Conservation (phyloP, 2,888 invertebrate genomes). For the Colletes collaris region DNA sequence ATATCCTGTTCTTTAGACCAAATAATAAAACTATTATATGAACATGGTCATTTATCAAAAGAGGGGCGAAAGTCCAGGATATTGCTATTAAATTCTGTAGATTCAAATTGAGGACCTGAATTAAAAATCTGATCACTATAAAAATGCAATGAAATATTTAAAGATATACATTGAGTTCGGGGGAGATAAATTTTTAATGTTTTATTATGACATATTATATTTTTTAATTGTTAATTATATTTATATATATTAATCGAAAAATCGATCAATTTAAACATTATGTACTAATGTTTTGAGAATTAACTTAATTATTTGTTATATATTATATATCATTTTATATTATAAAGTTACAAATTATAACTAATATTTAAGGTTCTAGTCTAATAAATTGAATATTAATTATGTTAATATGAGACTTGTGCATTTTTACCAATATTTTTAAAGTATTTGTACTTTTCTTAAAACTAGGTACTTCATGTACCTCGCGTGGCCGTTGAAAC, state of each 20-base stretch:
- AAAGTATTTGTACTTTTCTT: slow-evolving; percentile 5
- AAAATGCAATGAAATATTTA: slow-evolving; percentile 33
- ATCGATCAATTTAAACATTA: slow-evolving; percentile 18
- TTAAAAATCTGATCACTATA: slow-evolving; percentile 41
- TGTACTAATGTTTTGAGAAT: slow-evolving; percentile 18
- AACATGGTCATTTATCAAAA: slow-evolving; percentile 55
- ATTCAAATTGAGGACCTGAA: slow-evolving; percentile 65
- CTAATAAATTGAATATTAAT: slow-evolving; percentile 39
- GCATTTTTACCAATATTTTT: slow-evolving; percentile 7
- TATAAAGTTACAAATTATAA: slow-evolving; percentile 27
- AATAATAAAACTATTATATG: slow-evolving; percentile 62
- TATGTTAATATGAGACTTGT: slow-evolving; percentile 22
- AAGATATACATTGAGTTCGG: slow-evolving; percentile 34
- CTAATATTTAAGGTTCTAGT: slow-evolving; percentile 47
- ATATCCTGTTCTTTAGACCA: slow-evolving; percentile 66
- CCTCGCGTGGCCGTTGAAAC: background rate
- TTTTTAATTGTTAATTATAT: slow-evolving; percentile 44
- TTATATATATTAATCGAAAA: slow-evolving; percentile 24
- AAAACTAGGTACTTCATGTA: slow-evolving; percentile 8
- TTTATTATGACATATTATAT: slow-evolving; percentile 35
- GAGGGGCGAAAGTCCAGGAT: slow-evolving; percentile 49
- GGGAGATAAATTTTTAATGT: slow-evolving; percentile 38
- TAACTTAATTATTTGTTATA: slow-evolving; percentile 41
- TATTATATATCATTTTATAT: slow-evolving; percentile 22
- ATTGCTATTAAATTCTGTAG: slow-evolving; percentile 53